Base-by-base conservation (phyloP, 2,113 vertebrate genomes). In the Lagopus leucura region DNA sequence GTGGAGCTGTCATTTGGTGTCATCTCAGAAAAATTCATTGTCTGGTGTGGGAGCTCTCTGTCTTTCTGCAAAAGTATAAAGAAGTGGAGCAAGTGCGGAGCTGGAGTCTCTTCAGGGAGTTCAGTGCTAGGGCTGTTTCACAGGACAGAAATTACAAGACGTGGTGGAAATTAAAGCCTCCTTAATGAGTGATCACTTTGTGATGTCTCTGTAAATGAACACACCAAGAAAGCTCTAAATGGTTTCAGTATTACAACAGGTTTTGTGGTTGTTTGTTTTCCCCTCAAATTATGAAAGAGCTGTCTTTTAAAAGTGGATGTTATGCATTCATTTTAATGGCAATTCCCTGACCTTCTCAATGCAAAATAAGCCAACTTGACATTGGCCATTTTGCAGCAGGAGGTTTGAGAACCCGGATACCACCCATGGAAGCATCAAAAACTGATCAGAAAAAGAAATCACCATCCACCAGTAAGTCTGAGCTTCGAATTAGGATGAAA, bases 21-120 rank as follows among this genome's bases (percentile, higher is more conserved):
- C 90, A 93, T 93, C 86, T 92, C 27, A 6, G 92, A 93, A 71
- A 57, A 50, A 71, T 91, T 85, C 67, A 22, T 27, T 16, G 13
- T 71, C 87, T 10, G 30, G 34, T 57, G 18, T 7, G 24, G 30
- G 38, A 66, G 4, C 0, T 69, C 15, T 76, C 64, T 2, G 69
- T 64, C 55, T 77, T 65, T 21, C 95, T 97, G 95, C 15, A 73
- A 82, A 93, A 88, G 30, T 40, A 30, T 88, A 88, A 94, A 93
- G 55, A 86, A 83, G 0, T 6, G 8, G 16, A 45, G 11, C 91
- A 18, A 93, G 38, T 66, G 13, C 19, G 70, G 34, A 20, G 28
- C 52, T 77, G 47, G 10, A 60, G 36, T 11, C 25, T 5, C 3
- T 60, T 10, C 21, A 28, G 50, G 21, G 38, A 60, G 4, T 47